Evolutionary conservation across 2,888 invertebrate species (phyloP).

Genomic region (Cinara cedri): DNA sequence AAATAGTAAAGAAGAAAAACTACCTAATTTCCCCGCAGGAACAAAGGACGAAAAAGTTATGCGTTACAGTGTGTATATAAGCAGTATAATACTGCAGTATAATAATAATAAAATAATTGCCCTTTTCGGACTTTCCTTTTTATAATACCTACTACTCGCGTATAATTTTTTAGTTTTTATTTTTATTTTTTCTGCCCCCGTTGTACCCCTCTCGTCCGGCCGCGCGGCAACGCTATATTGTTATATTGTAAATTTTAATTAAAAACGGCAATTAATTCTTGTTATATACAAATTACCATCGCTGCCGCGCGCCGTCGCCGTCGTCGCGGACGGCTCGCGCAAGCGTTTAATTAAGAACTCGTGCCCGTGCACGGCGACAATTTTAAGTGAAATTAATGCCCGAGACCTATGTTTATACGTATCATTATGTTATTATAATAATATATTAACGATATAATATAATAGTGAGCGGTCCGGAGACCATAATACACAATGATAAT

Average conservation of each 20-base stretch:
- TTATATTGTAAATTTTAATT: constrained; percentile 56
- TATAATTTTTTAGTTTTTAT: constrained; percentile 25
- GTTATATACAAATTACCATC: constrained; percentile 56
- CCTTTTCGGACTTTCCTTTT: constrained; percentile 32
- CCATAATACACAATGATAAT: no score
- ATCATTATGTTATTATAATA: no score
- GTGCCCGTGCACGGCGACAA: constrained; percentile 44
- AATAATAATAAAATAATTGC: constrained; percentile 48
- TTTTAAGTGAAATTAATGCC: constrained; percentile 56
- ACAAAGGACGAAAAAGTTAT: constrained; percentile 39
- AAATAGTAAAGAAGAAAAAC: constrained; percentile 36
- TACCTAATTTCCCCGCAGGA: constrained; percentile 22
- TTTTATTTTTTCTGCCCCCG: not conserved
- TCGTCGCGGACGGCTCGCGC: constrained; percentile 41
- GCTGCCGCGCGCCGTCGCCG: no score
- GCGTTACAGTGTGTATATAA: not conserved
- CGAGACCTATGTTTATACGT: constrained; percentile 32
- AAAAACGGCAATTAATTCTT: constrained; percentile 55
- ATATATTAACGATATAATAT: no score
- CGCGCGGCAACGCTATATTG: constrained; percentile 12
- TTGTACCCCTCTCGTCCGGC: not conserved
- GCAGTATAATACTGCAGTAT: not conserved
- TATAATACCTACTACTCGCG: not conserved
- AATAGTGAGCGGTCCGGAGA: not conserved
- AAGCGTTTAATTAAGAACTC: constrained; percentile 55